Conservation (phyloP, 2,888 invertebrate genomes). For the Marronus borbonicus region DNA sequence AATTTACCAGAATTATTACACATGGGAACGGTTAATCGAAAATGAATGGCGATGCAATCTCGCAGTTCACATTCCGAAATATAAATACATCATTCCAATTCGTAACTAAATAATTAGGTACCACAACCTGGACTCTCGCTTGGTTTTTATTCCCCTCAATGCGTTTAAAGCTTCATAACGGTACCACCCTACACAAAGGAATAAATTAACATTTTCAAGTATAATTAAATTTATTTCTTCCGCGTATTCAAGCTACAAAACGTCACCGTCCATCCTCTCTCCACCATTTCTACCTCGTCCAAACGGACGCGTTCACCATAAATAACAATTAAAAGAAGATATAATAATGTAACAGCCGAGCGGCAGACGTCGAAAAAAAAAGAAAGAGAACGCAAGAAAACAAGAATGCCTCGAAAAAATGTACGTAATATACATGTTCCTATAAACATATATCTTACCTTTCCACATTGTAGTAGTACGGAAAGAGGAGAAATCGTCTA, state of each 20-base stretch:
- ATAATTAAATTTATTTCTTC: constrained; percentile 27
- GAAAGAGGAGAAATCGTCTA: constrained; percentile 33
- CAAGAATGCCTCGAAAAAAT: not conserved
- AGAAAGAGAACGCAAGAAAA: not conserved
- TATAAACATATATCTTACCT: not conserved
- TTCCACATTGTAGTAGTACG: not conserved
- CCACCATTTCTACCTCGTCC: not conserved
- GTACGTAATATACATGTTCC: constrained; percentile 2
- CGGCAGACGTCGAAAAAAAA: constrained; percentile 5
- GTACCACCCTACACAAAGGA: constrained; percentile 14
- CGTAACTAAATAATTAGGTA: too few species aligned
- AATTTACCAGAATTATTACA: too few species aligned
- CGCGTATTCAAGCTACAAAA: constrained; percentile 6
- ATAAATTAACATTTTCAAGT: constrained; percentile 34
- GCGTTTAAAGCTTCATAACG: constrained; percentile 7
- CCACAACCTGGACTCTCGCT: too few species aligned
- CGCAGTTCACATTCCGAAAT: too few species aligned
- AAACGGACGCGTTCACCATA: constrained; percentile 26
- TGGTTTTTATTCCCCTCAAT: not conserved
- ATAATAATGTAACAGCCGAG: constrained; percentile 13
- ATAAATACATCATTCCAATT: too few species aligned
- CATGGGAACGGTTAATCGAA: too few species aligned
- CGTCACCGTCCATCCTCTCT: constrained; percentile 7
- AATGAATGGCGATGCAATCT: too few species aligned
- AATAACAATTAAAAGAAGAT: constrained; percentile 44